phyloP scores from a whole-genome alignment of 2,113 vertebrate species.

The Thermophis baileyi region DNA sequence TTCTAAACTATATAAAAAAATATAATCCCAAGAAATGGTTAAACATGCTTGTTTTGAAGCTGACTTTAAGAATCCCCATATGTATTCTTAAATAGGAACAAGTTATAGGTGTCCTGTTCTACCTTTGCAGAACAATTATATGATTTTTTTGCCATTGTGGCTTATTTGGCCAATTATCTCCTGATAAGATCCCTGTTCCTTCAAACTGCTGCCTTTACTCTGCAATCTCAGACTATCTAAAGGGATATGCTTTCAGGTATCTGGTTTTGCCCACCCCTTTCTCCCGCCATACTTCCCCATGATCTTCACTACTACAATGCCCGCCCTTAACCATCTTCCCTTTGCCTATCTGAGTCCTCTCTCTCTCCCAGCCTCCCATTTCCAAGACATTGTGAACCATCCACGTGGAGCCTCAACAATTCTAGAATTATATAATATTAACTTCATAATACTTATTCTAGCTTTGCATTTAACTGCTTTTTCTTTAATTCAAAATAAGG shows the following conservation, averaged over 20 bases:
- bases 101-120: neutral
- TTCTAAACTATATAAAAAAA: neutral
- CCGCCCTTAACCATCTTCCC: too few relatives aligned
- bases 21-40: neutral
- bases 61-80: neutral
- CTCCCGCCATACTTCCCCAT: too few relatives aligned
- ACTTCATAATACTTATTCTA: too few relatives aligned
- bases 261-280: neutral
- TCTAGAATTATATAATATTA: too few relatives aligned
- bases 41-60: neutral
- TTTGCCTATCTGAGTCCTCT: too few relatives aligned
- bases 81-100: neutral
- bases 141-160: neutral
- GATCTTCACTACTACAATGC: too few relatives aligned
- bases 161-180: neutral
- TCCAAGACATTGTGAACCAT: too few relatives aligned
- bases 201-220: neutral
- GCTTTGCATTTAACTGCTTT: too few relatives aligned
- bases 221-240: neutral
- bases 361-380: too few relatives aligned
- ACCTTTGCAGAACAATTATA: neutral
- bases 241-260: neutral
- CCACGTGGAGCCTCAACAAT: too few relatives aligned
- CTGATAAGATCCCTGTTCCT: neutral
- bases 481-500: too few relatives aligned